Evolutionary conservation across 2,113 vertebrate genomes (phyloP).

Genomic region (Hirundichthys speculiger): DNA sequence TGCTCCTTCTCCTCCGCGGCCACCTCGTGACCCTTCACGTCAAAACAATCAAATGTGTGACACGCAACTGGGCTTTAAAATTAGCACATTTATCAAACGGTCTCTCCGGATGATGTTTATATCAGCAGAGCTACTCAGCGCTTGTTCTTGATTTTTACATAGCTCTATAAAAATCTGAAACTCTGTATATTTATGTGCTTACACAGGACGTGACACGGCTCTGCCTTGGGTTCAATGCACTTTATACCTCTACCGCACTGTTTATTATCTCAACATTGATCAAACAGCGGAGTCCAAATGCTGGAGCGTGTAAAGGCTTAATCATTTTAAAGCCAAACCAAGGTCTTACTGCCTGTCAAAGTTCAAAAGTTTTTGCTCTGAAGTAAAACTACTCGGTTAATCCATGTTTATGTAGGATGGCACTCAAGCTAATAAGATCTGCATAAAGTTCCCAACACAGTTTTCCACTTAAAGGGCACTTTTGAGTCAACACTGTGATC

Average conservation of each 20-base stretch:
- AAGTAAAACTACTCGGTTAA: too few species aligned
- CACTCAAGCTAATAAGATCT: slow-evolving; percentile 48
- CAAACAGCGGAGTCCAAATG: slow-evolving; percentile 38
- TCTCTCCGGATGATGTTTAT: slow-evolving; percentile 50
- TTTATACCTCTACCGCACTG: slow-evolving; percentile 34
- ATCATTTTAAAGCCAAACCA: slow-evolving; percentile 25
- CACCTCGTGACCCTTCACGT: too few species aligned
- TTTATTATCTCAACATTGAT: slow-evolving; percentile 45
- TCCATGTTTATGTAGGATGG: slow-evolving; percentile 12
- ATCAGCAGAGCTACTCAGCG: slow-evolving; percentile 25
- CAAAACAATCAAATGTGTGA: too few species aligned
- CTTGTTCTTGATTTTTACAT: slow-evolving; percentile 62
- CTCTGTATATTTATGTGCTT: slow-evolving; percentile 15
- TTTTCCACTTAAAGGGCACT: slow-evolving; percentile 63
- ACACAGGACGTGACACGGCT: slow-evolving; percentile 51
- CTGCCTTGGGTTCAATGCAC: slow-evolving; percentile 40
- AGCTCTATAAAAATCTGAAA: slow-evolving; percentile 55
- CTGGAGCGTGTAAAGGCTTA: slow-evolving; percentile 1
- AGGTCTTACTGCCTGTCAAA: slow-evolving; percentile 1
- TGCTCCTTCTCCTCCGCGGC: too few species aligned
- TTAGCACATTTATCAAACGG: too few species aligned
- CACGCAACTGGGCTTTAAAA: too few species aligned
- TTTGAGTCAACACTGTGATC: slow-evolving; percentile 38
- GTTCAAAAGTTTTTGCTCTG: too few species aligned
- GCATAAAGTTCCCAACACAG: slow-evolving; percentile 49